Conservation (phyloP, 2,797 vertebrate genomes). For the Iguana delicatissima region DNA sequence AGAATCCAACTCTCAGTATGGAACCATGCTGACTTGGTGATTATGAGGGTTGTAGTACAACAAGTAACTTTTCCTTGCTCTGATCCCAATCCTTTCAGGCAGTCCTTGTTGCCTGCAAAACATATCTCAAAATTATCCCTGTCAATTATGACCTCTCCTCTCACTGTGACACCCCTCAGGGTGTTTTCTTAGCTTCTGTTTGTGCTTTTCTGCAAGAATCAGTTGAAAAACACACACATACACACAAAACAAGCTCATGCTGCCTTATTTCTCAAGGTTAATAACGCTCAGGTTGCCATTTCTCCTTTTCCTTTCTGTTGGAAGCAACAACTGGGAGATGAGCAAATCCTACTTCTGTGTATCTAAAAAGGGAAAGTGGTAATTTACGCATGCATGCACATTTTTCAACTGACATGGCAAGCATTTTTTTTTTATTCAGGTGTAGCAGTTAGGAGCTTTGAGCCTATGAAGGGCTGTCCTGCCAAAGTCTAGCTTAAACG, state of each 20-base stretch:
- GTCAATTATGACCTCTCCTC: background rate
- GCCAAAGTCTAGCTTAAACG: background rate
- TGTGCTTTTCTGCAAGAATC: background rate
- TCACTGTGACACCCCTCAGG: too few relatives aligned
- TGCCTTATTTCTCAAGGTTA: background rate
- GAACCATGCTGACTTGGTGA: too few relatives aligned
- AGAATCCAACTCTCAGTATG: too few relatives aligned
- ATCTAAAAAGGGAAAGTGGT: background rate
- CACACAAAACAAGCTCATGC: background rate
- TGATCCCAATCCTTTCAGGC: background rate
- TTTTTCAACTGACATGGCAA: background rate
- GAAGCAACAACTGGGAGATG: background rate
- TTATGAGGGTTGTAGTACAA: too few relatives aligned
- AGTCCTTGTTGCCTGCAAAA: background rate
- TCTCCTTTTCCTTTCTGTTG: background rate
- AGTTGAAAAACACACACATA: background rate
- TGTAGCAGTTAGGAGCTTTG: background rate
- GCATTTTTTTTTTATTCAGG: background rate
- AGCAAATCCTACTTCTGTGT: background rate
- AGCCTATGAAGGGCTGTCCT: background rate
- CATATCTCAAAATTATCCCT: background rate
- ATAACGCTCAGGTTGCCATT: background rate
- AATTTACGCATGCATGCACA: background rate
- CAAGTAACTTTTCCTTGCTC: background rate
- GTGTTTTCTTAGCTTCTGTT: background rate